A percentile compares a stretch with the other conserved stretches of the same genome.
Evolutionary conservation across 2,113 vertebrate species (phyloP).

Genomic region (Pipa parva): DNA sequence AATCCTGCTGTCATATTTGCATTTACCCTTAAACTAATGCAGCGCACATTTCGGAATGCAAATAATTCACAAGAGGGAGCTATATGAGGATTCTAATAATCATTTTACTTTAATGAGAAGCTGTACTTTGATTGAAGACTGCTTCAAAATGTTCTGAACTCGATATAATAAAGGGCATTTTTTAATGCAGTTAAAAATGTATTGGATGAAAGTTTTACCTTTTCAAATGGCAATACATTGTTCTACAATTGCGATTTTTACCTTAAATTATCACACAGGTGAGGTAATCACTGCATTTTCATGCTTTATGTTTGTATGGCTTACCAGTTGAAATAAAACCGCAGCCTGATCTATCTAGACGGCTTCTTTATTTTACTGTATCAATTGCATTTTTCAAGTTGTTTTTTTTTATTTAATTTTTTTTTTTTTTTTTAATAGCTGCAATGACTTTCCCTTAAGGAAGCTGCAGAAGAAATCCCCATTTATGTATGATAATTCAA

Average conservation of each 20-base stretch:
- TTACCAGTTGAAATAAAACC: no score
- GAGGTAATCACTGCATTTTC: neutral
- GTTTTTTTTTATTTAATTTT: no score
- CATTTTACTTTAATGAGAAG: constrained; percentile 72
- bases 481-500: no score
- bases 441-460: no score
- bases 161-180: constrained; percentile 58
- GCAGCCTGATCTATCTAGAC: no score
- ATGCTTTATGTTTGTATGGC: neutral
- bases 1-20: constrained; percentile 75
- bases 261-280: constrained; percentile 57
- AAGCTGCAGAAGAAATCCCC: no score
- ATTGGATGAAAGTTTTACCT: constrained; percentile 53
- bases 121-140: constrained; percentile 66
- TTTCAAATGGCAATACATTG: constrained; percentile 56
- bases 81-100: constrained; percentile 73
- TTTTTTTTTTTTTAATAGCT: no score
- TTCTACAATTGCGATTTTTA: constrained; percentile 52
- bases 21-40: constrained; percentile 75
- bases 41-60: constrained; percentile 71
- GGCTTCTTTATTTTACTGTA: no score
- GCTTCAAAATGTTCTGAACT: constrained; percentile 52
- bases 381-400: no score
- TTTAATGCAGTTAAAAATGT: constrained; percentile 51
- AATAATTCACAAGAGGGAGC: constrained; percentile 74